A percentile compares a stretch with the other conserved stretches of the same genome.
These are phyloP conservation scores for Platerodrilus igneus DNA, from an alignment of 2,888 invertebrate species.

Conservation along the genomic window DNA sequence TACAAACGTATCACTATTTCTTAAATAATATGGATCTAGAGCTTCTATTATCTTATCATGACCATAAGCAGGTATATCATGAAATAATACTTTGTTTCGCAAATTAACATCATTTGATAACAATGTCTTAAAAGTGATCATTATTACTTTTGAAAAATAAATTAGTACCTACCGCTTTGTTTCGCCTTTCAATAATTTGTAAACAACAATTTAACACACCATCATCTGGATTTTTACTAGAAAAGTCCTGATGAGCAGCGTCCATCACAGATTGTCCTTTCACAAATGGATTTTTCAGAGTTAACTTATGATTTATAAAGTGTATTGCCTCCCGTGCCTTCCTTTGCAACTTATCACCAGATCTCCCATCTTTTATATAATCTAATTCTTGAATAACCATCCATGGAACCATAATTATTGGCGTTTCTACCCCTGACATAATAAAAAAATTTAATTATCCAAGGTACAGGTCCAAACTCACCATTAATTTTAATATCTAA, in stretches of 20 bases:
- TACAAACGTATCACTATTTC: constrained; percentile 4
- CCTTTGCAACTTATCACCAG: constrained; percentile 20
- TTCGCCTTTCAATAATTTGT: constrained; percentile 42
- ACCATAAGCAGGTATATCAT: constrained; percentile 44
- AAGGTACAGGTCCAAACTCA: constrained; percentile 1
- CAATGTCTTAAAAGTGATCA: constrained; percentile 48
- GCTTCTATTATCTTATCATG: constrained; percentile 31
- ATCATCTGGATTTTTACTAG: constrained; percentile 55
- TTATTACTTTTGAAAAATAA: not conserved
- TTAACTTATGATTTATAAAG: constrained; percentile 53
- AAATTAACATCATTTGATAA: constrained; percentile 58
- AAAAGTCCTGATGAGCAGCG: constrained; percentile 52
- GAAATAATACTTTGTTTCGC: constrained; percentile 54
- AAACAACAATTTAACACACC: constrained; percentile 57
- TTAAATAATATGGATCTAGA: constrained; percentile 10
- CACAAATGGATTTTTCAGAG: constrained; percentile 47
- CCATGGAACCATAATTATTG: constrained; percentile 56
- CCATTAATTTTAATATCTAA: constrained; percentile 15
- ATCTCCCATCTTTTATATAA: constrained; percentile 49
- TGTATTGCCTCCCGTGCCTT: constrained; percentile 48
- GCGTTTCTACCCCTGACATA: constrained; percentile 35
- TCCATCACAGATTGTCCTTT: constrained; percentile 56
- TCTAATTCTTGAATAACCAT: constrained; percentile 58
- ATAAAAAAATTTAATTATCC: constrained; percentile 20
- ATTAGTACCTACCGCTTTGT: constrained; percentile 11